Conservation (phyloP, 2,888 invertebrate genomes). For the Taenaris catops region DNA sequence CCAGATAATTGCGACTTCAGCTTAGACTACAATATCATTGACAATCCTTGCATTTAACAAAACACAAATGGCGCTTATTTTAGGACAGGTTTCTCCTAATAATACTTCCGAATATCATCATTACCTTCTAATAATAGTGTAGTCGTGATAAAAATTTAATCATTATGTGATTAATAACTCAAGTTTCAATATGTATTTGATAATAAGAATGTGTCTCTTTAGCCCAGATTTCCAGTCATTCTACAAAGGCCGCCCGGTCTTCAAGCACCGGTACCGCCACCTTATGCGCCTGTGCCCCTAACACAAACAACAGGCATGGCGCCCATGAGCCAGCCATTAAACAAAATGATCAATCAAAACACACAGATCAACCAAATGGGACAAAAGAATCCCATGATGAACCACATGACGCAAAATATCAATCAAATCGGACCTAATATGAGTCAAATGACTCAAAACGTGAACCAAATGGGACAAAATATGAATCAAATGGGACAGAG, state of each 20-base stretch:
- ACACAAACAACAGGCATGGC: slow-evolving; percentile 44
- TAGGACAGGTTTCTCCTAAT: no score
- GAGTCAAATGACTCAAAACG: slow-evolving; percentile 28
- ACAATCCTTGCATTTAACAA: no score
- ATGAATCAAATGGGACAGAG: slow-evolving; percentile 31
- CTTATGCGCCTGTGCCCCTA: slow-evolving; percentile 61
- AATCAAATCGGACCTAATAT: slow-evolving; percentile 34
- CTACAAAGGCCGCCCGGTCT: slow-evolving; percentile 65
- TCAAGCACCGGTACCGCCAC: slow-evolving; percentile 60
- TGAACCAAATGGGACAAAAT: slow-evolving; percentile 24
- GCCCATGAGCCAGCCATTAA: slow-evolving; percentile 49
- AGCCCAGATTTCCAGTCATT: slow-evolving; percentile 71
- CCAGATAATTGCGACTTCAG: no score
- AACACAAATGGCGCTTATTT: no score
- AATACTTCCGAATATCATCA: no score
- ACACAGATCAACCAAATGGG: slow-evolving; percentile 29
- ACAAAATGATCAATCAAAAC: slow-evolving; percentile 42
- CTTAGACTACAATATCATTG: no score
- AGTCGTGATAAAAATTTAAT: no score
- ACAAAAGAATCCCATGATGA: slow-evolving; percentile 27
- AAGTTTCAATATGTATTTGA: no score
- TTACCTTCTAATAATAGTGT: no score
- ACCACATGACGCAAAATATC: slow-evolving; percentile 29
- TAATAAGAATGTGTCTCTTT: no score
- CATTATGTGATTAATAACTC: no score